These are phyloP conservation scores for Littorina saxatilis DNA, from an alignment of 1,140 invertebrate genomes.

Conservation along the genomic window DNA sequence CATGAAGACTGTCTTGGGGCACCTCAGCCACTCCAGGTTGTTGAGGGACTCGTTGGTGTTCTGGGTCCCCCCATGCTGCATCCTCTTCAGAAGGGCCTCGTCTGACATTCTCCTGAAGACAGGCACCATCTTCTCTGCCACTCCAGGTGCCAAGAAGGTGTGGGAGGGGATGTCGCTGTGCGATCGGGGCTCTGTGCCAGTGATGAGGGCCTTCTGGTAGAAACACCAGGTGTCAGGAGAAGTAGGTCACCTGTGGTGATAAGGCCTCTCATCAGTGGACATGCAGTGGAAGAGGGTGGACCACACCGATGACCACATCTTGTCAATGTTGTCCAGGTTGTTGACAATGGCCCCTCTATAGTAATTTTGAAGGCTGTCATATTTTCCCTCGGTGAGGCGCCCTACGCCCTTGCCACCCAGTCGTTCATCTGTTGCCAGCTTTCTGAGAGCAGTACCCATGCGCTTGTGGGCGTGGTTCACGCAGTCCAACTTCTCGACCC, in stretches of 20 bases:
- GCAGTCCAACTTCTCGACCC: no score
- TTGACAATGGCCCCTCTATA: background rate
- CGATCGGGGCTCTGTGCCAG: background rate
- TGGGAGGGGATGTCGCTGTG: no score
- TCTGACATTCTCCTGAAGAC: no score
- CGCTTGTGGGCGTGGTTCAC: no score
- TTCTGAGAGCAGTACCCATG: no score
- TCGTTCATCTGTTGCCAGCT: background rate
- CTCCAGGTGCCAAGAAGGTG: no score
- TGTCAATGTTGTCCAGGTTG: background rate
- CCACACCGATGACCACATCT: constrained; percentile 30
- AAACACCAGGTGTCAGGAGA: constrained; percentile 37
- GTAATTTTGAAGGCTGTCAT: background rate
- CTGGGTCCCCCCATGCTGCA: no score
- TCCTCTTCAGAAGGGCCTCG: no score
- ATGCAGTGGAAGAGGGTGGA: constrained; percentile 27
- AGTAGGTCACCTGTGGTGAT: constrained; percentile 26
- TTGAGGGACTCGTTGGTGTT: no score
- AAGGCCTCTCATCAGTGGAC: constrained; percentile 11
- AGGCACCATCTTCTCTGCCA: no score
- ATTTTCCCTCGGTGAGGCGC: background rate
- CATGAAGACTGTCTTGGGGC: no score
- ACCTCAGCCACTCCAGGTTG: no score
- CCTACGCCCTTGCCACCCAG: background rate
- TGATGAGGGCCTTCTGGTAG: constrained; percentile 29